Percentiles rank a stretch among this genome's conserved stretches.
Conservation (phyloP, 2,113 vertebrate species). For the Nanger granti region DNA sequence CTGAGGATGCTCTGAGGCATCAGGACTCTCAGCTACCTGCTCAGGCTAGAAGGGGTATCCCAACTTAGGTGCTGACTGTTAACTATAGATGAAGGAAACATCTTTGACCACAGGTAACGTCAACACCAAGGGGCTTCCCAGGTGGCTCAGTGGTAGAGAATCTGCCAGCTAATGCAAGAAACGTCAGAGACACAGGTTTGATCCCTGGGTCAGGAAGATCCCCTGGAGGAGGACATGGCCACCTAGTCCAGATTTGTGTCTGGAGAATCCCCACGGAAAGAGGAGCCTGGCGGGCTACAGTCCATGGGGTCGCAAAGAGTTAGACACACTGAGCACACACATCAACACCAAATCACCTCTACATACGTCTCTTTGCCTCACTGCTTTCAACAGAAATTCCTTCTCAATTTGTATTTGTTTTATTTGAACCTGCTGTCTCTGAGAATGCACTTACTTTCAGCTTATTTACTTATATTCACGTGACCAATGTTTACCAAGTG, state of each 20-base stretch:
- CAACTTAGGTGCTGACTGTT: not conserved
- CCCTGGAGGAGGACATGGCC: not conserved
- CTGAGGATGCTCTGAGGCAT: not conserved
- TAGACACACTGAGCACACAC: not conserved
- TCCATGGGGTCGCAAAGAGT: not conserved
- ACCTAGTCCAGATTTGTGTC: not conserved
- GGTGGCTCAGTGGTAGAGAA: not conserved
- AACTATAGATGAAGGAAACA: not conserved
- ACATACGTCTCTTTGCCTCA: not conserved
- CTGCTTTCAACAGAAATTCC: not conserved
- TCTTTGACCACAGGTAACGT: not conserved
- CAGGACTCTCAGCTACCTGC: not conserved
- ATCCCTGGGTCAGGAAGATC: not conserved
- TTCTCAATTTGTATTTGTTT: not conserved
- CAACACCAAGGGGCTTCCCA: not conserved
- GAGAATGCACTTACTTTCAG: not conserved
- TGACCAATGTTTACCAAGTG: not conserved
- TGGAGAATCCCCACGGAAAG: not conserved
- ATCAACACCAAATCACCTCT: not conserved
- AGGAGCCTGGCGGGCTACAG: not conserved
- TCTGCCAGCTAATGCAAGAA: not conserved
- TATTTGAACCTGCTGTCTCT: not conserved
- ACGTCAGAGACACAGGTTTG: fast-evolving
- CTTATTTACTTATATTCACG: not conserved
- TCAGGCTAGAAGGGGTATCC: not conserved